Percentiles rank a stretch among this genome's conserved stretches.
Evolutionary conservation across 2,797 vertebrate genomes (phyloP).

Genomic region (Coracias cyanogaster): DNA sequence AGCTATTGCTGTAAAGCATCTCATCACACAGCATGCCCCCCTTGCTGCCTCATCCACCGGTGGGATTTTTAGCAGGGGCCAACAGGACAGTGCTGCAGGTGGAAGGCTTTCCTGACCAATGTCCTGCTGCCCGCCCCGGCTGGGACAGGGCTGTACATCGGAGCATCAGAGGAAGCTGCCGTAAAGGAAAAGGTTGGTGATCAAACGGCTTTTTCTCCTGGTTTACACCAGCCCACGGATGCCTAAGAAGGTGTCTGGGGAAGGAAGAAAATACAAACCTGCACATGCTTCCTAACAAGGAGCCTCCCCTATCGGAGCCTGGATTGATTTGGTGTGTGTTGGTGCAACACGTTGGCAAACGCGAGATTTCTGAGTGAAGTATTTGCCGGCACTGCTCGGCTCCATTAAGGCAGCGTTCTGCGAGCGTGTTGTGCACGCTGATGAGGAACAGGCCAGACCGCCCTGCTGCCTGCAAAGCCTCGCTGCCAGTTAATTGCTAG

Average conservation of each 20-base stretch:
- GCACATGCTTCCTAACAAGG: background rate
- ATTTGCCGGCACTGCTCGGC: conserved; percentile 19
- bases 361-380: background rate
- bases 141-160: background rate
- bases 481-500: conserved; percentile 27
- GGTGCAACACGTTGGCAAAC: background rate
- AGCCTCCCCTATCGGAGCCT: background rate
- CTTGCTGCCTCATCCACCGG: background rate
- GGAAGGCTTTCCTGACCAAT: background rate
- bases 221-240: background rate
- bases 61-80: background rate
- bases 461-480: background rate
- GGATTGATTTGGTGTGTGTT: conserved; percentile 13
- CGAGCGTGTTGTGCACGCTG: background rate
- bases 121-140: background rate
- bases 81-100: background rate
- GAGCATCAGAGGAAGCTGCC: background rate
- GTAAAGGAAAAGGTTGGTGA: background rate
- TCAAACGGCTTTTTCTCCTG: background rate
- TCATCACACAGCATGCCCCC: background rate
- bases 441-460: background rate
- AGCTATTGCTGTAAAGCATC: background rate
- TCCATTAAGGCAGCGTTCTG: conserved; percentile 9
- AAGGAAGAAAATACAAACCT: background rate
- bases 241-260: background rate